Base-by-base conservation (phyloP, 2,888 invertebrate species). In the Aplocera efformata region DNA sequence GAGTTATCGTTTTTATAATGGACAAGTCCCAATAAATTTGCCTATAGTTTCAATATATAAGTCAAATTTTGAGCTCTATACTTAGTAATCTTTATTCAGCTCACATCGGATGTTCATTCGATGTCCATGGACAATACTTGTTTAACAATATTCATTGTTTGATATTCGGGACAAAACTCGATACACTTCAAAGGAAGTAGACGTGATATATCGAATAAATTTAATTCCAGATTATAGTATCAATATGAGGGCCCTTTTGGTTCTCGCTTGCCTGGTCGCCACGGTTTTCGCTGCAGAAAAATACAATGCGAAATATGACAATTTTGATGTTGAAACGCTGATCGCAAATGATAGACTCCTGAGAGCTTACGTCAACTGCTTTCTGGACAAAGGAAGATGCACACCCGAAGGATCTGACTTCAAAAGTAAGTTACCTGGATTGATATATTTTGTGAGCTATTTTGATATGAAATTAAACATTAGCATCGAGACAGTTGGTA, bases 331-430 rank as follows among this genome's bases (percentile, higher is more conserved):
- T 43, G 93, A 94, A 28, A 91, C 91, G 39, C 90, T 94, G 58
- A 82, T 94, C 32, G 63, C 68, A 8, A 94, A 92, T 67, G 92
- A 93, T 32, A 90, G 94, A 50, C 79, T 94, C 20, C 81, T 94
- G 5, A 91, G 91, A 53, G 92, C 92, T 37, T 94, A 94, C 63
- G 82, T 94, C 49, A 91, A 92, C 56, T 95, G 95, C 62, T 84
- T 94, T 66, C 78, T 94, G 57, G 91, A 91, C 4, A 86, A 88
- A 52, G 92, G 92, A 36, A 90, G 90, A 30, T 94, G 94, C 67
- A 94, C 93, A 0, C 88, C 93, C 3, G 94, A 94, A 68, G 94
- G 91, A 58, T 78, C 90, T 38, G 92, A 93, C 75, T 89, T 94
- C 17, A 94, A 92, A 89, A 90, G 94, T 94, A 79, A 91, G 91